phyloP scores from a whole-genome alignment of 2,113 vertebrate species.

The Stercorarius parasiticus region DNA sequence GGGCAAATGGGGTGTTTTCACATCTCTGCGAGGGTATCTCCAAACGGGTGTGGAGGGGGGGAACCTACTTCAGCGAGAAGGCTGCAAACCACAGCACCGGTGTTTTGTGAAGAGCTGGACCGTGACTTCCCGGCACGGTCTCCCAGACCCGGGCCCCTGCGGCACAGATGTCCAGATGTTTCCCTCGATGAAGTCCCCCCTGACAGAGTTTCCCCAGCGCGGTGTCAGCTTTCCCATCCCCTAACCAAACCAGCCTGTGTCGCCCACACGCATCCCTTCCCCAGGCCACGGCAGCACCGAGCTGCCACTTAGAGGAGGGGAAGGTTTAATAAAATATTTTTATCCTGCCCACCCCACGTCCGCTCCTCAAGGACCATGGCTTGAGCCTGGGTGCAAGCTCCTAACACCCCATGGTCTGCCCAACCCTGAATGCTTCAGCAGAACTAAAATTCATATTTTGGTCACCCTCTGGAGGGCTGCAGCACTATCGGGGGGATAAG shows the following conservation, averaged over 20 bases:
- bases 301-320: rapidly evolving
- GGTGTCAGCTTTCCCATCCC: not conserved
- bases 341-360: not conserved
- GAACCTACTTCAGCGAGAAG: not conserved
- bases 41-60: not conserved
- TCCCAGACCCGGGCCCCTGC: not conserved
- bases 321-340: not conserved
- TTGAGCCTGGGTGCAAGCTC: not conserved
- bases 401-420: not conserved
- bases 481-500: not conserved
- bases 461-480: not conserved
- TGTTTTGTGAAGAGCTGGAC: not conserved
- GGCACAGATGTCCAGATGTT: not conserved
- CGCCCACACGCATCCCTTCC: not conserved
- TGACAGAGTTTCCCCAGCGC: not conserved
- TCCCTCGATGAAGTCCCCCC: not conserved
- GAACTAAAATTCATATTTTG: not conserved
- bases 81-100: not conserved
- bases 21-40: rapidly evolving
- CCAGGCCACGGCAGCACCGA: not conserved
- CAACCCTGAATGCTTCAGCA: not conserved
- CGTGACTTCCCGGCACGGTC: not conserved
- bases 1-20: not conserved
- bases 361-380: not conserved
- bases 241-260: not conserved